phyloP scores from a whole-genome alignment of 2,113 vertebrate genomes.

The Rattus rattus region DNA sequence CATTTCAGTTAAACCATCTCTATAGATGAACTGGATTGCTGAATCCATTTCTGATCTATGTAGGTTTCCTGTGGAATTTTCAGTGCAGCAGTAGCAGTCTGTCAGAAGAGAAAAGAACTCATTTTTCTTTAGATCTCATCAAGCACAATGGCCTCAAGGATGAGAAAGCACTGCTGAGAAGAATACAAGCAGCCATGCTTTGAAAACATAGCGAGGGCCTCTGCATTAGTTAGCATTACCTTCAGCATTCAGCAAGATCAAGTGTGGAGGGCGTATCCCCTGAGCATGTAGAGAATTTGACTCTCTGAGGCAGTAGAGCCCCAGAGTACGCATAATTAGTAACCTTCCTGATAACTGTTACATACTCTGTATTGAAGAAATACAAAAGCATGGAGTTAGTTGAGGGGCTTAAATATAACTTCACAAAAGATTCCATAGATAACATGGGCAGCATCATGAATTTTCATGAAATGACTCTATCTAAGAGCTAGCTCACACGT shows the following conservation, averaged over 20 bases:
- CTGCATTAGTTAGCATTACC: neutral
- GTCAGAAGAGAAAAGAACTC: neutral
- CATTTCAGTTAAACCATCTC: neutral
- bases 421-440: neutral
- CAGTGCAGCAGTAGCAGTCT: neutral
- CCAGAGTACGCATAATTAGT: neutral
- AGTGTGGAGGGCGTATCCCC: too few species aligned
- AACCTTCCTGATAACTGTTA: neutral
- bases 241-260: neutral
- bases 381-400: neutral
- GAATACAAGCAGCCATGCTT: neutral
- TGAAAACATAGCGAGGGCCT: neutral
- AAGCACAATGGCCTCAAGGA: neutral
- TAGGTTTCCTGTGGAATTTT: neutral
- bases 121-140: neutral
- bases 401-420: neutral
- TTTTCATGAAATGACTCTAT: neutral
- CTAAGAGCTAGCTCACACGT: neutral
- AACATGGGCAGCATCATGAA: neutral
- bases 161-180: neutral
- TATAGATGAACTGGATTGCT: neutral
- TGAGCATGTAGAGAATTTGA: neutral
- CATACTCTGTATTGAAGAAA: neutral
- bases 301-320: neutral
- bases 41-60: neutral